Conservation (phyloP, 2,113 vertebrate genomes). For the Physeter macrocephalus region DNA sequence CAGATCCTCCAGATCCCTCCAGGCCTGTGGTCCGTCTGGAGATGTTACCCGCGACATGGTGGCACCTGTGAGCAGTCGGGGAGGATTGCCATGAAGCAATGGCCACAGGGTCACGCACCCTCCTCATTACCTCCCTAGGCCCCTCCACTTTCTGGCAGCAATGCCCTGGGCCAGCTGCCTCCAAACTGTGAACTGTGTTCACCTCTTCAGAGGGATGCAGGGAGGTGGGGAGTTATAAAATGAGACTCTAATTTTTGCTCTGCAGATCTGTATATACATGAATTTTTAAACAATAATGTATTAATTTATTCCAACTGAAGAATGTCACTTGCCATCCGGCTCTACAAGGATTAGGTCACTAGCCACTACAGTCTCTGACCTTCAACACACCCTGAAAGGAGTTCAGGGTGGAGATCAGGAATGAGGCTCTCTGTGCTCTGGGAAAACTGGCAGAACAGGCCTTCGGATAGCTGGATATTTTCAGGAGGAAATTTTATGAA, state of each 20-base stretch:
- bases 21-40: background rate
- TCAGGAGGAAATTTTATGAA: background rate
- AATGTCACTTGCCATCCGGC: accelerated
- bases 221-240: background rate
- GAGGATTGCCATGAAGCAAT: accelerated
- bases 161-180: background rate
- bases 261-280: background rate
- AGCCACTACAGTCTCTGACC: background rate
- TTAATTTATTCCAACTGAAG: background rate
- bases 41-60: background rate
- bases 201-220: background rate
- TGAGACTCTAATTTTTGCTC: background rate
- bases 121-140: background rate
- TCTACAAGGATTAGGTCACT: background rate
- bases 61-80: background rate
- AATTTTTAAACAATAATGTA: background rate
- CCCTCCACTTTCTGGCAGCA: background rate
- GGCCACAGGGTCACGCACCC: background rate
- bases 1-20: background rate
- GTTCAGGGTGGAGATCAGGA: background rate
- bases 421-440: background rate
- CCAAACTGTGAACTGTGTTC: background rate
- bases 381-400: background rate
- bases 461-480: background rate
- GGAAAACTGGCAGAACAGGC: background rate